Conservation (phyloP, 1,140 invertebrate species). For the Hycleus phaleratus region DNA sequence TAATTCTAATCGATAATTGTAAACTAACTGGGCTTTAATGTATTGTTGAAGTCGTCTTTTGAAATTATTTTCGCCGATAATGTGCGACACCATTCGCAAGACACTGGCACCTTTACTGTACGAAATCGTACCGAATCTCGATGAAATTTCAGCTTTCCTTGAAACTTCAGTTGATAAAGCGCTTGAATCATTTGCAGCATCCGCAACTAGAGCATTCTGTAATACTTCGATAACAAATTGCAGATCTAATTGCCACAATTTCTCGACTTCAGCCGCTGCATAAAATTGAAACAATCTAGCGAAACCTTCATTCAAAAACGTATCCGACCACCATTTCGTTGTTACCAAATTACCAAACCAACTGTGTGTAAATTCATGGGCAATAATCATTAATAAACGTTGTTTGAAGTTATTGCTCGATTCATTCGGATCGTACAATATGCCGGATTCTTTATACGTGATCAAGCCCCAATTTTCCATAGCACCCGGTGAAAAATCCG, state of each 20-base stretch:
- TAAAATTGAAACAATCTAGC: constrained; percentile 39
- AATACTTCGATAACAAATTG: constrained; percentile 56
- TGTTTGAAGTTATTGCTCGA: constrained; percentile 30
- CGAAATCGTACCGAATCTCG: constrained; percentile 52
- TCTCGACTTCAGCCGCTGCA: constrained; percentile 2
- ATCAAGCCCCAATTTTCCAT: constrained; percentile 87
- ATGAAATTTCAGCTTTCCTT: constrained; percentile 43
- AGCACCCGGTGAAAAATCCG: constrained; percentile 76
- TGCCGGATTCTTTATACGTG: constrained; percentile 62
- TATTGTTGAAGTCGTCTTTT: constrained; percentile 51
- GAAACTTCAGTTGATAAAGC: constrained; percentile 39
- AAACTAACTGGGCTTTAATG: constrained; percentile 37
- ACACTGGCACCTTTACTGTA: constrained; percentile 62
- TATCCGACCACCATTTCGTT: constrained; percentile 43
- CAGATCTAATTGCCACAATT: constrained; percentile 25
- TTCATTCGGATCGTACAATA: constrained; percentile 46
- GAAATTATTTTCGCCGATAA: constrained; percentile 56
- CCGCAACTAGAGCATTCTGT: constrained; percentile 55
- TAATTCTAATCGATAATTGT: not conserved
- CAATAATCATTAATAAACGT: constrained; percentile 44
- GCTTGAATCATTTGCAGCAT: constrained; percentile 35
- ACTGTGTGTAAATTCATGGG: constrained; percentile 55
- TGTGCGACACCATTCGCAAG: constrained; percentile 69
- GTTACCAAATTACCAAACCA: constrained; percentile 64
- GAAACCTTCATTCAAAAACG: constrained; percentile 45